A percentile compares a stretch with the other conserved stretches of the same genome.
Conservation (phyloP, 2,797 vertebrate genomes). For the Gadopsis marmoratus region DNA sequence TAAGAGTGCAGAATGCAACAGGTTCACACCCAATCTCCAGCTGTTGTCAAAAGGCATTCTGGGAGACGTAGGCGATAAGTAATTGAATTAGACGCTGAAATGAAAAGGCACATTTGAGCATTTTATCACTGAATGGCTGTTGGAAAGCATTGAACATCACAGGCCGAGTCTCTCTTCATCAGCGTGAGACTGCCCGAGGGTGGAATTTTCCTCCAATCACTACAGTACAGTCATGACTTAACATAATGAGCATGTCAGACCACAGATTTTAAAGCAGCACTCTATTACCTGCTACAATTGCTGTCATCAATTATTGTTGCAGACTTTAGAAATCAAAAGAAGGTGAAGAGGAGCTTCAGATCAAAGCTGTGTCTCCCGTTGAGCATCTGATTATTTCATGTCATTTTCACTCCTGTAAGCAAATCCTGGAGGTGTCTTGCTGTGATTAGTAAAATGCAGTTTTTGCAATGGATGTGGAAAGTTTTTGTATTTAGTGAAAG, state of each 20-base stretch:
- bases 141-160: constrained; percentile 15
- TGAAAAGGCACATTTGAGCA: constrained; percentile 31
- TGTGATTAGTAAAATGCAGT: neutral
- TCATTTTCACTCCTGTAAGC: neutral
- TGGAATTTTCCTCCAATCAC: constrained; percentile 60
- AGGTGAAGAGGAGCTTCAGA: constrained; percentile 19
- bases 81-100: constrained; percentile 18
- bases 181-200: constrained; percentile 17
- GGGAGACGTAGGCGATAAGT: neutral
- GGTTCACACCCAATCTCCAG: neutral
- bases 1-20: neutral
- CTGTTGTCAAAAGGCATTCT: constrained; percentile 1
- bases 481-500: constrained; percentile 12
- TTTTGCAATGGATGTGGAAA: neutral
- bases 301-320: constrained; percentile 17
- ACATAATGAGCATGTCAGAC: constrained; percentile 53
- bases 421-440: neutral
- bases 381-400: neutral
- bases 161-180: constrained; percentile 24
- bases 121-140: constrained; percentile 21
- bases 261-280: constrained; percentile 39
- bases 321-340: constrained; percentile 34
- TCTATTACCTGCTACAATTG: constrained; percentile 18
- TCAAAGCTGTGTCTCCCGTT: constrained; percentile 15
- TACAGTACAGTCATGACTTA: constrained; percentile 55